Evolutionary conservation across 2,113 vertebrate genomes (phyloP), one percentile per base, ranked within the genome.

Genomic region (Climacteris rufus): DNA sequence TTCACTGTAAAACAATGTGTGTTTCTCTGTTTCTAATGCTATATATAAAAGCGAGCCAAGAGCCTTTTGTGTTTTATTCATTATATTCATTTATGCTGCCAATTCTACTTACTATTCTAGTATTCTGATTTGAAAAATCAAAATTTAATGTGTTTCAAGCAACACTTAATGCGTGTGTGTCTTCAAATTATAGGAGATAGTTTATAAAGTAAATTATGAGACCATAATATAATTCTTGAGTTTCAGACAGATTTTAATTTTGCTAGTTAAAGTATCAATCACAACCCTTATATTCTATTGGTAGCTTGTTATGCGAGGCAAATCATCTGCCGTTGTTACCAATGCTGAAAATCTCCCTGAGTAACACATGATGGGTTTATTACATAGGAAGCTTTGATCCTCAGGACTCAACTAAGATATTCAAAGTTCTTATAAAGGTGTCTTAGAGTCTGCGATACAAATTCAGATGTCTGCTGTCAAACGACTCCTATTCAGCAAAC

Each of bases 391-490:
- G 60, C 87, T 96, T 96, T 96, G 87, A 71, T 94, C 91, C 92
- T 96, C 39, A 60, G 86, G 60, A 92, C 90, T 96, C 89, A 40
- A 68, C 83, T 91, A 72, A 96, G 85, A 88, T 93, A 85, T n/a
- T 87, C 64, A 80, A 25, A 77, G 85, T 88, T 96, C 89, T 88
- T 95, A 76, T 93, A 84, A 96, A 92, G 45, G 93, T 94, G 74
- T 94, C 80, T 94, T 92, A 94, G 88, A 95, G 92, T 61, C 93
- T 84, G 88, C 33, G 16, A 94, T 96, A 95, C 88, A 89, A 90
- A 94, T 96, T 96, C 94, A 94, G 90, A 93, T 93, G 92, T 95
- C 88, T 96, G 83, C 94, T 95, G 90, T 92, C 94, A 95, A 84
- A 88, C 25, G 77, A 84, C 31, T 97, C 80, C 88, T 94, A 94